Conservation (phyloP, 2,113 vertebrate species). For the Galemys pyrenaicus region DNA sequence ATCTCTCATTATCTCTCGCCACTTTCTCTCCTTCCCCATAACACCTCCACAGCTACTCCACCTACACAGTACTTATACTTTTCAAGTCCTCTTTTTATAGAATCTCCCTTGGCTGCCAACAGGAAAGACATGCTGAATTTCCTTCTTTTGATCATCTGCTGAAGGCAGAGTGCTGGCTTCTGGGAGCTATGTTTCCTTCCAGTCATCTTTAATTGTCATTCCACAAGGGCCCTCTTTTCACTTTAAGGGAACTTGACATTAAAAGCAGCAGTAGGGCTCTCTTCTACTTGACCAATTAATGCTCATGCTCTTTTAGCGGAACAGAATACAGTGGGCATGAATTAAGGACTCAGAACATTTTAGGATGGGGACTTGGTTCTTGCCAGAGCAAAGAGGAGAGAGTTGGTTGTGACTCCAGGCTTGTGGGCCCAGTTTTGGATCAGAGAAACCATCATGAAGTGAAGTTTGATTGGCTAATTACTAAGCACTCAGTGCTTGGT, state of each 20-base stretch:
- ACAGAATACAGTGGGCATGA: not conserved
- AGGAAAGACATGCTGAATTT: not conserved
- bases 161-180: not conserved
- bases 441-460: not conserved
- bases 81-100: not conserved
- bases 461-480: not conserved
- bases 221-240: not conserved
- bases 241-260: conserved; percentile 14
- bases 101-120: not conserved
- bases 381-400: not conserved
- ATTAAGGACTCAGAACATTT: not conserved
- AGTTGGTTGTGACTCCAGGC: too few species aligned
- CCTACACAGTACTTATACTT: not conserved
- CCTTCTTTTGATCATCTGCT: not conserved
- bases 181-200: not conserved
- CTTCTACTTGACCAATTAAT: conserved; percentile 44
- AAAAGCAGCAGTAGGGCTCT: conserved; percentile 22
- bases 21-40: not conserved
- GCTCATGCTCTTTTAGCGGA: not conserved
- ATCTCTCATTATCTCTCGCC: not conserved
- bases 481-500: not conserved
- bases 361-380: too few species aligned
- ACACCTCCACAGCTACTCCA: rapidly evolving
- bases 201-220: not conserved
- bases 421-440: not conserved